A percentile compares a stretch with the other conserved stretches of the same genome.
Evolutionary conservation across 2,888 invertebrate genomes (phyloP).

Genomic region (Drosophila fungiperda): DNA sequence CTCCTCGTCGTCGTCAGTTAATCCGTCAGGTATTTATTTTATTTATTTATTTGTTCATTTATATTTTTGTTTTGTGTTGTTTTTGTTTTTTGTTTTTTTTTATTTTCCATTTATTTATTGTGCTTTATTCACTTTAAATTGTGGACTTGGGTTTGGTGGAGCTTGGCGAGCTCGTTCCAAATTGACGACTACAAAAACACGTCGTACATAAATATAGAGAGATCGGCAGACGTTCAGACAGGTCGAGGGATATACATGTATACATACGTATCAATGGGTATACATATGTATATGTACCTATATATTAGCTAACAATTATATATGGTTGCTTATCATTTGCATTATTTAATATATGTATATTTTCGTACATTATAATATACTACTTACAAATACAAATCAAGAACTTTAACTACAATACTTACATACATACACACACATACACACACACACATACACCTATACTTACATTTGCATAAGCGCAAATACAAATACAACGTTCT

Average conservation of each 20-base stretch:
- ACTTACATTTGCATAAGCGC: constrained; percentile 14
- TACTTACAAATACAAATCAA: constrained; percentile 14
- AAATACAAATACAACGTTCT: constrained; percentile 12
- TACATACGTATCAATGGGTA: constrained; percentile 1
- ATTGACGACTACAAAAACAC: neutral
- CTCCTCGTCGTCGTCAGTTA: constrained; percentile 77
- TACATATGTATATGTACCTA: neutral
- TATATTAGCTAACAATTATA: neutral
- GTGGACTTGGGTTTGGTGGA: constrained; percentile 8
- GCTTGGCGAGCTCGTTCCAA: constrained; percentile 12
- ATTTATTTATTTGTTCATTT: constrained; percentile 39
- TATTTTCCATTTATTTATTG: neutral
- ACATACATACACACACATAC: constrained; percentile 15
- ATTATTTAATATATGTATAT: constrained; percentile 15
- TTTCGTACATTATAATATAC: constrained; percentile 6
- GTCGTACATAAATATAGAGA: neutral
- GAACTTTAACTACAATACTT: constrained; percentile 28
- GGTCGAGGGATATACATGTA: neutral
- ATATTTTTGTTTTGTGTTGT: constrained; percentile 21
- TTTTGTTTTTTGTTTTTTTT: constrained; percentile 22
- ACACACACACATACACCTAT: constrained; percentile 18
- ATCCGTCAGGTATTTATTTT: constrained; percentile 84
- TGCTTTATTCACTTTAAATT: constrained; percentile 15
- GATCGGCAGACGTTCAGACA: constrained; percentile 5
- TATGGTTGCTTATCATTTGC: constrained; percentile 33